Evolutionary conservation across 2,113 vertebrate genomes (phyloP), one percentile per base, ranked within the genome.

Genomic region (Elachura formosa): DNA sequence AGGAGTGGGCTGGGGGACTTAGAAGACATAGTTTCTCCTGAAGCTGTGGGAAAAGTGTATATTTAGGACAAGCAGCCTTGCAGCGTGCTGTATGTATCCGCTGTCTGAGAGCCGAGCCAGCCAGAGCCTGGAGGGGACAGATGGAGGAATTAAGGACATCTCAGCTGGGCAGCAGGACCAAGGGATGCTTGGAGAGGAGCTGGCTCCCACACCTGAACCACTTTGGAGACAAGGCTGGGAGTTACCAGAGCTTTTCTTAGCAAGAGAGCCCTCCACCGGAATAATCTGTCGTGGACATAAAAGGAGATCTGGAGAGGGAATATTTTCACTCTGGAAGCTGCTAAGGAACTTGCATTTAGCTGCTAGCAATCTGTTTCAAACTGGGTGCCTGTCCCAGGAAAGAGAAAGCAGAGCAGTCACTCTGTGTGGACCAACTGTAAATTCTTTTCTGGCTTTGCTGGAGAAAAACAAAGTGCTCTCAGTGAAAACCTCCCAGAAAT

Each of bases 221-320:
- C 87, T 95, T 82, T 85, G 72, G 94, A 89, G 84, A 36, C 40
- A 29, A 69, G 84, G 87, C 84, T 91, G 87, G 90, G 94, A 96
- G 74, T 95, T 86, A 61, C 75, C 89, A 84, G 56, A 38, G 93
- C 91, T 96, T 96, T 95, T 96, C 96, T 96, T 96, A 95, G 91
- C 96, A 91, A 94, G 94, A 95, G 92, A 95, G 96, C 96, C 92
- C 96, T 96, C 96, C 94, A 88, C 94, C 90, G 79, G 96, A 94
- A 91, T 87, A 80, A 86, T 40, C 88, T 80, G 95, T 85, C 83
- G 91, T 96, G 93, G 95, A 93, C 89, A 83, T 96, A 95, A 93
- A 95, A 90, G 93, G 95, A 96, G 94, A 96, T 91, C 63, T 88
- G 90, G 72, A 95, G 92, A 91, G 87, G 87, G 96, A 96, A 41